phyloP scores from a whole-genome alignment of 2,113 vertebrate species.

The Chamaea fasciata region DNA sequence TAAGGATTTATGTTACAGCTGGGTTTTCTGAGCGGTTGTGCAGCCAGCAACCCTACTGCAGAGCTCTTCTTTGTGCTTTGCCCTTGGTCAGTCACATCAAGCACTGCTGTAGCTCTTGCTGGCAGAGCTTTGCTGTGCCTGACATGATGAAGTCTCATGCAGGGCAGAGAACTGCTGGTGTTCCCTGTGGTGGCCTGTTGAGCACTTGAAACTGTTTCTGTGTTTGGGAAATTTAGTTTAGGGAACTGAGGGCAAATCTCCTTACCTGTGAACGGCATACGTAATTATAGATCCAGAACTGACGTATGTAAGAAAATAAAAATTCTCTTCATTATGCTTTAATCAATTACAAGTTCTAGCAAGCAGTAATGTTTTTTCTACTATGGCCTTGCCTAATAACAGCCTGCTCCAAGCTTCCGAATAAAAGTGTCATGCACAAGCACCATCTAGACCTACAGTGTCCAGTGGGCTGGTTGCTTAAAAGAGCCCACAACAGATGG shows the following conservation, averaged over 20 bases:
- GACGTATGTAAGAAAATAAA: not conserved
- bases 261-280: not conserved
- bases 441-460: not conserved
- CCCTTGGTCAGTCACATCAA: not conserved
- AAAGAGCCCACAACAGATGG: not conserved
- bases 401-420: not conserved
- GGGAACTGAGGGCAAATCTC: not conserved
- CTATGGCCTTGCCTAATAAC: not conserved
- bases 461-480: not conserved
- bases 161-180: accelerated
- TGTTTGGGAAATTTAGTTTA: not conserved
- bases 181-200: not conserved
- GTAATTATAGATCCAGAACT: not conserved
- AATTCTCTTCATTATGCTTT: not conserved
- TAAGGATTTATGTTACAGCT: not conserved
- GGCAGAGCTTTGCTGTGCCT: not conserved
- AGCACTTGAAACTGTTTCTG: not conserved
- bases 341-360: not conserved
- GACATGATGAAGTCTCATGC: not conserved
- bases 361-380: not conserved
- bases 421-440: too few relatives aligned
- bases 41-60: accelerated
- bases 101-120: not conserved
- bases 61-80: not conserved
- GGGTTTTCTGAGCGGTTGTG: not conserved